Evolutionary conservation across 1,140 invertebrate species (phyloP).

Genomic region (Calycopis cecrops): DNA sequence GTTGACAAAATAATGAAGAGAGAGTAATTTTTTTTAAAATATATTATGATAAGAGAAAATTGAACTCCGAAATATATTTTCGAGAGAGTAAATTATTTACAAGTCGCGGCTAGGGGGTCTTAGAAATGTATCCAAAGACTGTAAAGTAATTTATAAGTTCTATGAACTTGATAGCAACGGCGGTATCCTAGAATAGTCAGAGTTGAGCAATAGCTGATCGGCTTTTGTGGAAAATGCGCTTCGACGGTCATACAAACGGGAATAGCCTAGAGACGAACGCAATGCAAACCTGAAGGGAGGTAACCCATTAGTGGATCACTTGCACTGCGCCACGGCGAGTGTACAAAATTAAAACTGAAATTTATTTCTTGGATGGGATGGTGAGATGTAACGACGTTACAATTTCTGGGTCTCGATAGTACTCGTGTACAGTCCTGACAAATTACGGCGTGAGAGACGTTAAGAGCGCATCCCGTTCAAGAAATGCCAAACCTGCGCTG

Average conservation of each 20-base stretch:
- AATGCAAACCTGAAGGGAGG: slow-evolving; percentile 13
- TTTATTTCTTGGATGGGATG: slow-evolving; percentile 5
- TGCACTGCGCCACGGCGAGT: slow-evolving; percentile 12
- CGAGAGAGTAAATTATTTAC: slow-evolving; percentile 68
- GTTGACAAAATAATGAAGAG: slow-evolving; percentile 41
- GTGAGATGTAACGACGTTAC: no score
- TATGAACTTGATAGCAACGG: slow-evolving; percentile 53
- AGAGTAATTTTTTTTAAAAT: slow-evolving; percentile 37
- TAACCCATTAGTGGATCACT: slow-evolving; percentile 7
- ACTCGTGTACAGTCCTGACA: no score
- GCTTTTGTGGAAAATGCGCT: slow-evolving; percentile 52
- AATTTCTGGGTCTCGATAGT: no score
- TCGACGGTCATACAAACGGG: slow-evolving; percentile 43
- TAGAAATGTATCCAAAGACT: slow-evolving; percentile 72
- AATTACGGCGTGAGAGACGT: not conserved
- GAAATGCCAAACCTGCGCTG: slow-evolving; percentile 23
- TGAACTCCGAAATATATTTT: slow-evolving; percentile 69
- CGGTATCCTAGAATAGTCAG: slow-evolving; percentile 57
- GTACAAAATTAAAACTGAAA: slow-evolving; percentile 18
- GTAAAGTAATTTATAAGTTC: slow-evolving; percentile 69
- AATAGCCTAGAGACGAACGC: slow-evolving; percentile 29
- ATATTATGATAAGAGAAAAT: slow-evolving; percentile 35
- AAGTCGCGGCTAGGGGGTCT: slow-evolving; percentile 61
- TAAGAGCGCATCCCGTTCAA: not conserved
- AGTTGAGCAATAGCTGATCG: slow-evolving; percentile 50